Conservation (phyloP, 1,140 invertebrate genomes). For the Cyrtorhinus lividipennis region DNA sequence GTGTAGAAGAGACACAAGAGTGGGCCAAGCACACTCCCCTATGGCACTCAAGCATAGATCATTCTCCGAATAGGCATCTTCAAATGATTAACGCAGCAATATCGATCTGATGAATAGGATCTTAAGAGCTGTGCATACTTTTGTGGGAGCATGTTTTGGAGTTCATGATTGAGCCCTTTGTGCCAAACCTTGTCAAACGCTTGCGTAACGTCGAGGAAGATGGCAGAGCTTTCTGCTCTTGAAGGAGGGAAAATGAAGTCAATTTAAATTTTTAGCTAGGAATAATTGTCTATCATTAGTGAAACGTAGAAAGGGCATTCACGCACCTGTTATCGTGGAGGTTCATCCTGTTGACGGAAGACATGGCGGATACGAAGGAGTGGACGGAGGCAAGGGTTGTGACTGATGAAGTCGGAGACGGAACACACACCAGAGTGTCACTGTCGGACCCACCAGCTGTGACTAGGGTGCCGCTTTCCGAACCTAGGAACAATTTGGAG, state of each 20-base stretch:
- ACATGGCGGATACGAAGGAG: constrained; percentile 26
- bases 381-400: constrained; percentile 35
- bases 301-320: neutral
- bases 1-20: no score
- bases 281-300: neutral
- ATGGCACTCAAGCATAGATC: no score
- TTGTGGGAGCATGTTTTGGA: no score
- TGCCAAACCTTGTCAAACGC: no score
- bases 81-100: neutral
- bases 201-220: no score
- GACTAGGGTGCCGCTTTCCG: constrained; percentile 34
- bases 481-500: constrained; percentile 4
- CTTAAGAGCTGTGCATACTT: no score
- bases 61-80: neutral
- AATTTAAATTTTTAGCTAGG: no score
- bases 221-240: no score
- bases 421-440: constrained; percentile 30
- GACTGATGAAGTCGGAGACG: constrained; percentile 33
- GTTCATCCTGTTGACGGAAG: neutral
- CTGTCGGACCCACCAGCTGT: constrained; percentile 29
- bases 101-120: no score
- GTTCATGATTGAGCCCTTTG: no score
- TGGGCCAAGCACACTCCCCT: no score
- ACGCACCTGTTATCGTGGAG: neutral
- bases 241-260: no score